These are phyloP conservation scores for Drosophila incognita DNA, from an alignment of 2,888 invertebrate genomes.

Conservation along the genomic window DNA sequence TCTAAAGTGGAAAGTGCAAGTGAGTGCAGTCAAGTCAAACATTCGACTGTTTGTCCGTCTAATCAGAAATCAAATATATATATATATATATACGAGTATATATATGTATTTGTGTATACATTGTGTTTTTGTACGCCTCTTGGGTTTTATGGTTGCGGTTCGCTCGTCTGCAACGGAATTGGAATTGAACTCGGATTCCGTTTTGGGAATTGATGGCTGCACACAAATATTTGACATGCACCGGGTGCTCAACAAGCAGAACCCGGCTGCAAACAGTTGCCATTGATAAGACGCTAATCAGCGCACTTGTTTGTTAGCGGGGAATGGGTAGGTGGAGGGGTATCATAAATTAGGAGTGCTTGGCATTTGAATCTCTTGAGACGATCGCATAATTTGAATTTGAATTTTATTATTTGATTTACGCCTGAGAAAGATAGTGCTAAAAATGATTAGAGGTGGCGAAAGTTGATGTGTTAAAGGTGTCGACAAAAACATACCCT, in stretches of 20 bases:
- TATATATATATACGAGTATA: conserved; percentile 25
- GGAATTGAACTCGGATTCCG: conserved; percentile 17
- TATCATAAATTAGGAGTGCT: conserved; percentile 57
- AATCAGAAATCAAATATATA: conserved; percentile 73
- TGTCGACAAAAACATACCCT: conserved; percentile 9
- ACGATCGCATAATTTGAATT: conserved; percentile 54
- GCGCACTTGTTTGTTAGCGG: conserved; percentile 59
- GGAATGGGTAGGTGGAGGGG: not conserved
- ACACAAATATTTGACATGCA: conserved; percentile 69
- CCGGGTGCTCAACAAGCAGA: conserved; percentile 30
- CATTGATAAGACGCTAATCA: conserved; percentile 67
- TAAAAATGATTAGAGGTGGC: conserved; percentile 6
- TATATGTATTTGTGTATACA: not conserved
- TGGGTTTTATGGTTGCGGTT: conserved; percentile 61
- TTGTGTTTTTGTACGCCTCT: conserved; percentile 53
- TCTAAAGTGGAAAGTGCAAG: conserved; percentile 73
- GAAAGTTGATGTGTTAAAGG: not conserved
- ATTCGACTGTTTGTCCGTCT: conserved; percentile 33
- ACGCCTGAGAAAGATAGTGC: conserved; percentile 31
- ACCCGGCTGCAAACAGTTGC: conserved; percentile 44
- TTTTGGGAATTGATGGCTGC: conserved; percentile 54
- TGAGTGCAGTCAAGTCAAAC: conserved; percentile 65
- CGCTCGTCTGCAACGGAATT: conserved; percentile 50
- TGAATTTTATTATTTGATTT: conserved; percentile 69
- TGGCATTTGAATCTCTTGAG: conserved; percentile 29